Evolutionary conservation across 1,140 invertebrate species (phyloP), one percentile per base, ranked within the genome.

Genomic region (Ceratosolen solmsi): DNA sequence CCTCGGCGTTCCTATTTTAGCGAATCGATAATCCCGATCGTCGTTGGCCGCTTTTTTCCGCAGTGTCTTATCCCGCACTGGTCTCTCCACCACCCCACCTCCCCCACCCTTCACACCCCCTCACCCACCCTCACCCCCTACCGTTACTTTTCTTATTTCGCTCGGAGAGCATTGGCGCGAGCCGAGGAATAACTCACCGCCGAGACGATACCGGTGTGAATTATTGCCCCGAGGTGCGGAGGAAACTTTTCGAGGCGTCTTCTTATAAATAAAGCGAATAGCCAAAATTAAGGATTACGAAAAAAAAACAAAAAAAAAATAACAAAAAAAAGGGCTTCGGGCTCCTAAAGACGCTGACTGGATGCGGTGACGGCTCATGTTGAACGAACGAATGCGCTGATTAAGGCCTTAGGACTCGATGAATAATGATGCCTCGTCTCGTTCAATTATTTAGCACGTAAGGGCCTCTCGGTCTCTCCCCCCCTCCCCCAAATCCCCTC

Each of bases 21-120:
- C 38, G 33, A 84, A 86, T 86, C 85, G 85, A 86, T 86, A 86
- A 84, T 86, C 82, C 84, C 63, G 83, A 84, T 85, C 56, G 73
- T 71, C 54, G 56, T 68, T n/a, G n/a, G 51, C 25, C n/a, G 25
- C 71, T 77, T 81, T 60, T 73, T 72, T 49, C 72, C 22, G 20
- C 63, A 38, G n/a, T 51, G 36, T 27, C 73, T 73, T 80, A 58
- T 46, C 51, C 79, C 41, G 38, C 17, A 54, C 41, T 51, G 27
- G 36, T 27, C 51, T 56, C 73, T 27, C 33, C 54, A 63, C n/a
- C n/a, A n/a, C n/a, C n/a, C n/a, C n/a, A n/a, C n/a, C n/a, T n/a
- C n/a, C n/a, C n/a, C n/a, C n/a, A n/a, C n/a, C n/a, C n/a, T n/a
- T n/a, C n/a, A n/a, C n/a, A n/a, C n/a, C n/a, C n/a, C n/a, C n/a